Conservation (phyloP, 2,113 vertebrate genomes). For the Tenrec ecaudatus region DNA sequence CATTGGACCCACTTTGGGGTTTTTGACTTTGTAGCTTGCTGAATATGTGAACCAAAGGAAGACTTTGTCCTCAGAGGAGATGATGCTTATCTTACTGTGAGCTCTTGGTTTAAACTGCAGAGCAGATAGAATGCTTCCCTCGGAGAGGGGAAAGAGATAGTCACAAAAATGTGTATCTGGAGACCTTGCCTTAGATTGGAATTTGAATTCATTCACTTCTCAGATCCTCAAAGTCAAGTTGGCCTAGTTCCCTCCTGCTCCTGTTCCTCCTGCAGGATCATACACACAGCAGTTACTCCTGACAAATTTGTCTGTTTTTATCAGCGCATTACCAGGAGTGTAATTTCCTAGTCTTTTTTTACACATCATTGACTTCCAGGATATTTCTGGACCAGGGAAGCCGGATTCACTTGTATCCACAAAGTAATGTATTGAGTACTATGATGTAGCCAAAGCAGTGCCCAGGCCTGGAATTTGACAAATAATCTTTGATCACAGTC, state of each 20-base stretch:
- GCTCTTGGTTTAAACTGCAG: not conserved
- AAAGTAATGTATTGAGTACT: not conserved
- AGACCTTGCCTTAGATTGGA: not conserved
- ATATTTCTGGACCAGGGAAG: not conserved
- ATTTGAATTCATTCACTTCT: not conserved
- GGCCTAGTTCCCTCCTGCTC: not conserved
- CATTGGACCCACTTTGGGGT: not conserved
- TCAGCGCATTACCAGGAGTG: not conserved
- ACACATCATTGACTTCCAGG: not conserved
- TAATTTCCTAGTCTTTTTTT: not conserved
- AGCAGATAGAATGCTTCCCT: not conserved
- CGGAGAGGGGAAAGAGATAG: not conserved
- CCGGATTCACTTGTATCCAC: not conserved
- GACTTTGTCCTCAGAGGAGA: not conserved
- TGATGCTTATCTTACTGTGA: not conserved
- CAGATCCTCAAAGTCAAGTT: not conserved
- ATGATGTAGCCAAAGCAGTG: not conserved
- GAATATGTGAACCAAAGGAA: not conserved
- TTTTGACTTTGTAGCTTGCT: not conserved
- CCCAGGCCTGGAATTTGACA: not conserved
- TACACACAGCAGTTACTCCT: not conserved
- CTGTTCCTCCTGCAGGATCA: not conserved
- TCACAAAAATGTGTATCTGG: not conserved
- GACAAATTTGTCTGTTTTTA: not conserved
- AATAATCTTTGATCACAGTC: not conserved